Conservation (phyloP, 2,888 invertebrate genomes). For the Rhingia rostrata region DNA sequence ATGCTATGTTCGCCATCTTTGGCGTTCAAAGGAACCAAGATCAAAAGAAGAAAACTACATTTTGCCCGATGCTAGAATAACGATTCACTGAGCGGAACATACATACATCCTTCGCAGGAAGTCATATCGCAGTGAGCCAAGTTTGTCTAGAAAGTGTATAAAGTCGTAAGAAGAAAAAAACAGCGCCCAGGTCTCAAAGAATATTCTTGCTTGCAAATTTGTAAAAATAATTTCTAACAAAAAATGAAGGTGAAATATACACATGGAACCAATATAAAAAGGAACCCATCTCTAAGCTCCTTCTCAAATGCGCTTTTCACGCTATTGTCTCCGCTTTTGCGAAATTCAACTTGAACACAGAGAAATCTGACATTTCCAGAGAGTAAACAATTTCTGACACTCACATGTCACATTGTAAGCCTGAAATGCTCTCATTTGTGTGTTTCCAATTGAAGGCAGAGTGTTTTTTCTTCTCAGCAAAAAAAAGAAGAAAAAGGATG, state of each 20-base stretch:
- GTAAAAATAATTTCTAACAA: constrained; percentile 22
- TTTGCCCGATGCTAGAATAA: constrained; percentile 38
- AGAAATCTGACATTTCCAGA: constrained; percentile 59
- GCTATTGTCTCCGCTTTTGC: constrained; percentile 52
- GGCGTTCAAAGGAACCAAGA: constrained; percentile 13
- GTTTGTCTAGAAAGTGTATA: constrained; percentile 2
- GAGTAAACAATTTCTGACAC: constrained; percentile 71
- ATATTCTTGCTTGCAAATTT: constrained; percentile 28
- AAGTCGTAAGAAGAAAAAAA: not conserved
- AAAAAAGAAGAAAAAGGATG: constrained; percentile 28
- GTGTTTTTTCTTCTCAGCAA: constrained; percentile 9
- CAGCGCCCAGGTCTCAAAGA: not conserved
- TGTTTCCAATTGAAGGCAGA: constrained; percentile 65
- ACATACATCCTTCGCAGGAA: not conserved
- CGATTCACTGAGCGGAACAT: constrained; percentile 3
- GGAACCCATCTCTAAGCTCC: constrained; percentile 34
- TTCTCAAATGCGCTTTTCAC: constrained; percentile 51
- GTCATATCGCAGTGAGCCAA: not conserved
- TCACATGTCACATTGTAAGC: constrained; percentile 66
- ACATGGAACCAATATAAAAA: constrained; percentile 58
- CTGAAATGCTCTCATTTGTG: constrained; percentile 71
- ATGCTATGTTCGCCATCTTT: constrained; percentile 7
- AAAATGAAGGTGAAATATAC: constrained; percentile 49
- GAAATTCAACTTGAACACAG: constrained; percentile 28
- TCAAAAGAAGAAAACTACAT: constrained; percentile 45